These are phyloP conservation scores for Ricordea florida DNA, from an alignment of 92 coral and sea anemone species.

Conservation along the genomic window DNA sequence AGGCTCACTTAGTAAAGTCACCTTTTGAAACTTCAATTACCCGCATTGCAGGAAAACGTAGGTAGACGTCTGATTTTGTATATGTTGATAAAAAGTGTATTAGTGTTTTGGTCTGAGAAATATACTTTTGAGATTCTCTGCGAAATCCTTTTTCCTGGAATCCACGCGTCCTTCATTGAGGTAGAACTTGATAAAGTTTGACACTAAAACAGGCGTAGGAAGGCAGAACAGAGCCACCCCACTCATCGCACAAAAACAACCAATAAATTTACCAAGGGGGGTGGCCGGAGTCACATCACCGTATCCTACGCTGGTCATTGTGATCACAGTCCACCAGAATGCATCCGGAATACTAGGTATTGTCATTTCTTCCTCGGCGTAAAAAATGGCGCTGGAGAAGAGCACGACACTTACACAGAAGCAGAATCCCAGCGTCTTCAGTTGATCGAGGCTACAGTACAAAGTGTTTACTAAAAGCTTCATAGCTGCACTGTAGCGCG, in stretches of 20 bases:
- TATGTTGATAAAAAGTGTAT: no score
- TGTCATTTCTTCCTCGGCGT: slow-evolving; percentile 73
- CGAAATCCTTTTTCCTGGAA: slow-evolving; percentile 52
- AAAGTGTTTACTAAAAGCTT: slow-evolving; percentile 74
- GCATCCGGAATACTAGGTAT: slow-evolving; percentile 93
- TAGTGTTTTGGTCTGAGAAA: slow-evolving; percentile 38
- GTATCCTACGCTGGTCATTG: slow-evolving; percentile 98
- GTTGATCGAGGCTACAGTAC: slow-evolving; percentile 79
- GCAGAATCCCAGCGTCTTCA: slow-evolving; percentile 73
- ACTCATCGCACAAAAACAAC: slow-evolving; percentile 79
- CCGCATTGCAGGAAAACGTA: no score
- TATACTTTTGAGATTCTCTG: slow-evolving; percentile 73
- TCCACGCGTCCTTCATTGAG: slow-evolving; percentile 39
- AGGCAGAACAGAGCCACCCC: slow-evolving; percentile 87
- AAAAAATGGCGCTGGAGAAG: slow-evolving; percentile 91
- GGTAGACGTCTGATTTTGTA: no score
- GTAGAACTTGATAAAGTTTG: slow-evolving; percentile 82
- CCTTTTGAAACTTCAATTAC: no score
- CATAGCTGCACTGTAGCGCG: slow-evolving; percentile 88
- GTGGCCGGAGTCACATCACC: slow-evolving; percentile 90
- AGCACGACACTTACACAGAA: slow-evolving; percentile 65
- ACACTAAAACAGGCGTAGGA: slow-evolving; percentile 92
- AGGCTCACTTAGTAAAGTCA: no score
- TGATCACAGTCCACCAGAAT: slow-evolving; percentile 96
- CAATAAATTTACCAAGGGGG: slow-evolving; percentile 74